Evolutionary conservation across 2,888 invertebrate species (phyloP).

Genomic region (Dascillus cervinus): DNA sequence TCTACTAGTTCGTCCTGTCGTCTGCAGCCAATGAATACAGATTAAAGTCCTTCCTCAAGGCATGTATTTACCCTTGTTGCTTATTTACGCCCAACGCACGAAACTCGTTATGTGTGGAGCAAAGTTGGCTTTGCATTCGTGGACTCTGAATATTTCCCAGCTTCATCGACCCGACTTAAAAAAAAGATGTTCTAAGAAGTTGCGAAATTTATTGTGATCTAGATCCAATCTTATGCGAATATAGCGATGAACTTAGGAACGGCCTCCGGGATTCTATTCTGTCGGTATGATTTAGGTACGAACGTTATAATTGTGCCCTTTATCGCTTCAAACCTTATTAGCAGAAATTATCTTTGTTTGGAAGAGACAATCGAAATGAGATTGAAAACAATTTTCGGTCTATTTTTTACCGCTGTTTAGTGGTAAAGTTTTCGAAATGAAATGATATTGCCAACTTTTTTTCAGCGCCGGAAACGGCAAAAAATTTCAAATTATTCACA

Average conservation of each 20-base stretch:
- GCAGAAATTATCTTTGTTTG: too few species aligned
- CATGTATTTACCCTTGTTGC: conserved; percentile 21
- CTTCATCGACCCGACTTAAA: not conserved
- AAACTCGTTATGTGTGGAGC: conserved; percentile 30
- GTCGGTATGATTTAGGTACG: conserved; percentile 21
- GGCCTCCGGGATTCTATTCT: conserved; percentile 15
- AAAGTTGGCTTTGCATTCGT: conserved; percentile 14
- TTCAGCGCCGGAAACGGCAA: too few species aligned
- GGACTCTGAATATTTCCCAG: conserved; percentile 1
- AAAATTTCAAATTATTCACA: too few species aligned
- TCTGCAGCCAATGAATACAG: conserved; percentile 27
- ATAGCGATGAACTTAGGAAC: conserved; percentile 19
- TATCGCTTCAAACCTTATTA: too few species aligned
- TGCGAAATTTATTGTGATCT: conserved; percentile 24
- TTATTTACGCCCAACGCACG: conserved; percentile 33
- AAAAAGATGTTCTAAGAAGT: too few species aligned
- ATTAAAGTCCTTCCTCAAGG: conserved; percentile 23
- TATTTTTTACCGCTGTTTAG: too few species aligned
- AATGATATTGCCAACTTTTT: too few species aligned
- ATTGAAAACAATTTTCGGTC: too few species aligned
- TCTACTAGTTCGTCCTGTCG: conserved; percentile 23
- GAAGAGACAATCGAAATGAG: too few species aligned
- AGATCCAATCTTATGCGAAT: conserved; percentile 25
- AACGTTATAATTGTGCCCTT: too few species aligned
- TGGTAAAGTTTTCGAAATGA: too few species aligned